Percentiles rank a stretch among this genome's conserved stretches.
These are phyloP conservation scores for Enteromius viviparus DNA, from an alignment of 2,797 vertebrate genomes.

Conservation along the genomic window DNA sequence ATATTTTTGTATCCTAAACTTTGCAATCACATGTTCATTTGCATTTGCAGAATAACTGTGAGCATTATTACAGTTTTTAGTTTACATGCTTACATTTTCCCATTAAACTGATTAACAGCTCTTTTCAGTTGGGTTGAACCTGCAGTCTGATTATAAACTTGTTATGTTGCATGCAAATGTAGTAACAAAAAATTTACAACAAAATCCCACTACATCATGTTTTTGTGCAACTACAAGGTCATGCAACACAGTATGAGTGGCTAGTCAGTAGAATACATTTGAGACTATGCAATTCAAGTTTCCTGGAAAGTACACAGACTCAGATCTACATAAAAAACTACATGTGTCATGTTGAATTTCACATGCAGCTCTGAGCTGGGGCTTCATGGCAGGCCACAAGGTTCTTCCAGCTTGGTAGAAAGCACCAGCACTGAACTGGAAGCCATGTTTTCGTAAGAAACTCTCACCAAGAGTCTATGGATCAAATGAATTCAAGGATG, in stretches of 20 bases:
- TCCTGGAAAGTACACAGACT: constrained; percentile 34
- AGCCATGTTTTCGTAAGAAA: constrained; percentile 57
- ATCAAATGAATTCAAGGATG: constrained; percentile 60
- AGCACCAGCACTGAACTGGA: constrained; percentile 37
- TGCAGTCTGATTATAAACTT: not conserved
- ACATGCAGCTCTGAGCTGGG: constrained; percentile 22
- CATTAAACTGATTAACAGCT: not conserved
- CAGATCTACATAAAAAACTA: constrained; percentile 30
- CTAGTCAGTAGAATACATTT: not conserved
- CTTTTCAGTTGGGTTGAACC: not conserved
- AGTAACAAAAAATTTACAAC: not conserved
- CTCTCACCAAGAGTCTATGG: constrained; percentile 44
- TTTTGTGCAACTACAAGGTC: not conserved
- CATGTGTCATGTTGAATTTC: constrained; percentile 44
- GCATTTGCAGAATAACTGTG: not conserved
- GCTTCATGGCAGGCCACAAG: constrained; percentile 29
- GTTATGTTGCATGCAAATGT: not conserved
- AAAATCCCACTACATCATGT: not conserved
- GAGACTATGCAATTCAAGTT: constrained; percentile 29
- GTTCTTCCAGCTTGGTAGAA: constrained; percentile 52
- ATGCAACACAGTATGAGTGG: not conserved
- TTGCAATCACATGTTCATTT: not conserved
- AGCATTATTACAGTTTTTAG: not conserved
- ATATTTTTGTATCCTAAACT: not conserved
- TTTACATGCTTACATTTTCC: not conserved